These are phyloP conservation scores for Petromus typicus DNA, from an alignment of 2,113 vertebrate genomes.

Conservation along the genomic window DNA sequence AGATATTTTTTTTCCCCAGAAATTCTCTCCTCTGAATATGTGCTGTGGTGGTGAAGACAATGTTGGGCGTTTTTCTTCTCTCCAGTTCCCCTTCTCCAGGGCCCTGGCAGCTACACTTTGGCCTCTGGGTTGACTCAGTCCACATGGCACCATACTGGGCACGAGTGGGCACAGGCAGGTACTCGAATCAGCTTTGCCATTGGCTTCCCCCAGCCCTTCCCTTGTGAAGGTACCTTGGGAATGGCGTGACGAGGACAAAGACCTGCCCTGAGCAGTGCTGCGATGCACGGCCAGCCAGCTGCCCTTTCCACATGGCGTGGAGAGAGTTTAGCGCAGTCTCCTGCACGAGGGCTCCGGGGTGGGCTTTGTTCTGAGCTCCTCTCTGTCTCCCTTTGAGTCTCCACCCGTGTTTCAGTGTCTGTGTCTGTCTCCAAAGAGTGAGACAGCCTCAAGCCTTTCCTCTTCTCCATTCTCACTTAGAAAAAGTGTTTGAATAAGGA, in stretches of 20 bases:
- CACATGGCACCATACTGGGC: fast-evolving
- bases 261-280: background rate
- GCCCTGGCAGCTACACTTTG: background rate
- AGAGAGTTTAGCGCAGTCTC: background rate
- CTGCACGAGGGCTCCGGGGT: background rate
- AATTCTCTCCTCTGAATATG: background rate
- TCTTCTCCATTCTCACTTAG: background rate
- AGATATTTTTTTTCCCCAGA: conserved; percentile 13
- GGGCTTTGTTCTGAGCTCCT: background rate
- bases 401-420: background rate
- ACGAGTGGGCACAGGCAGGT: fast-evolving
- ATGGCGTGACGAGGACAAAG: background rate
- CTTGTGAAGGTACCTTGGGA: background rate
- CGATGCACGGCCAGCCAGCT: background rate
- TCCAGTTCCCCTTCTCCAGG: too few species aligned
- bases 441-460: background rate
- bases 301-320: background rate
- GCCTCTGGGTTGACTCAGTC: background rate
- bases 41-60: background rate
- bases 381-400: conserved; percentile 38
- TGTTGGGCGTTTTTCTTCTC: background rate
- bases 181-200: background rate
- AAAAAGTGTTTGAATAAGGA: background rate
- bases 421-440: conserved; percentile 36
- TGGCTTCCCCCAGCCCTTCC: background rate